Percentiles rank a stretch among this genome's conserved stretches.
phyloP scores from a whole-genome alignment of 2,113 vertebrate genomes.

The Solea senegalensis region DNA sequence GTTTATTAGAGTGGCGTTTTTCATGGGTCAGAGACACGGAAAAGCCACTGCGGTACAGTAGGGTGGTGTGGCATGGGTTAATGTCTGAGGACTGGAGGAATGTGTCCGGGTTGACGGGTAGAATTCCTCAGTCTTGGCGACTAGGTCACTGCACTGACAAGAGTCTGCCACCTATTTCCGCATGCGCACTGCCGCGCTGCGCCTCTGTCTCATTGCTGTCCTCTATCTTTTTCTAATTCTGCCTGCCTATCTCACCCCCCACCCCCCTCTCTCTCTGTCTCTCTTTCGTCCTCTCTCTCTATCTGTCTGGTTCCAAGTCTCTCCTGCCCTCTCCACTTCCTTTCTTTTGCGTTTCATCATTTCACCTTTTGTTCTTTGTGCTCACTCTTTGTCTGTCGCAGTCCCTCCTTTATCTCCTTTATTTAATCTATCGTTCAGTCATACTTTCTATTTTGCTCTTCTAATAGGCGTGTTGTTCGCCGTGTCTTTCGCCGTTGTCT shows the following conservation, averaged over 20 bases:
- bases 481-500: slow-evolving; percentile 19
- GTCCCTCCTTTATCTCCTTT: slow-evolving; percentile 53
- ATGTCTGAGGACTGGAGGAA: slow-evolving; percentile 71
- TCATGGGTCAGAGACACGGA: neutral
- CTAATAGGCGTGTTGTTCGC: slow-evolving; percentile 35
- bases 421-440: slow-evolving; percentile 55
- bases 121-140: slow-evolving; percentile 75
- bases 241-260: slow-evolving; percentile 9
- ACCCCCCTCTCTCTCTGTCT: slow-evolving; percentile 23
- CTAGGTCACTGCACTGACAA: slow-evolving; percentile 70
- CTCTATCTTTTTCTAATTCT: slow-evolving; percentile 49
- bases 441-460: slow-evolving; percentile 36
- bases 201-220: slow-evolving; percentile 36
- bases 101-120: slow-evolving; percentile 71
- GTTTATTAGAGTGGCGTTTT: slow-evolving; percentile 6
- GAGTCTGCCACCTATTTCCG: slow-evolving; percentile 73
- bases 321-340: slow-evolving; percentile 27
- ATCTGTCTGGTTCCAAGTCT: slow-evolving; percentile 44
- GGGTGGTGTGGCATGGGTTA: slow-evolving; percentile 62
- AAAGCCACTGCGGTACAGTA: slow-evolving; percentile 37
- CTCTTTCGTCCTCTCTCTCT: slow-evolving; percentile 19
- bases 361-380: slow-evolving; percentile 60
- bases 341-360: slow-evolving; percentile 42
- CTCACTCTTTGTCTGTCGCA: slow-evolving; percentile 47
- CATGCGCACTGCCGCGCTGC: slow-evolving; percentile 44